phyloP scores from a whole-genome alignment of 2,113 vertebrate genomes.

The Rhizomys pruinosus region DNA sequence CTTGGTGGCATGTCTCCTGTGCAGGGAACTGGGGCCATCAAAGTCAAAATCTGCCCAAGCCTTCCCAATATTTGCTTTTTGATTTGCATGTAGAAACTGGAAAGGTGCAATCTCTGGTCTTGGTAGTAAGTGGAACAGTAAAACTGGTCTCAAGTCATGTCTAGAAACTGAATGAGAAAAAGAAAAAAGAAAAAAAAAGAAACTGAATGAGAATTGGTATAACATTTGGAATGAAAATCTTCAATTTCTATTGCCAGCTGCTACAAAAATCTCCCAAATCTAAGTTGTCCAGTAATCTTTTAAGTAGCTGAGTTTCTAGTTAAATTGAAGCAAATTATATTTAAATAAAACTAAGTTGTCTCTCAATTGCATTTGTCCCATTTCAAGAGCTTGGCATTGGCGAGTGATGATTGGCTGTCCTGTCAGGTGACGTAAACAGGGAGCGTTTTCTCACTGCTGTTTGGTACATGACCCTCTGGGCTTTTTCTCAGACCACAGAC shows the following conservation, averaged over 20 bases:
- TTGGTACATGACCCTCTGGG: not conserved
- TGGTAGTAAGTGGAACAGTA: not conserved
- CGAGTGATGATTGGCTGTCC: not conserved
- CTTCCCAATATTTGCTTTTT: not conserved
- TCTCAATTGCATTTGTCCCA: not conserved
- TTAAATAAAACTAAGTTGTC: not conserved
- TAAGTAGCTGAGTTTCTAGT: not conserved
- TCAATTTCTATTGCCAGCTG: not conserved
- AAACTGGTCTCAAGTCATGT: not conserved
- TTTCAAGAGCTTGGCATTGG: not conserved
- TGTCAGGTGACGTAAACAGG: not conserved
- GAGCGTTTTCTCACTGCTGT: not conserved
- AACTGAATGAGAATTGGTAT: not conserved
- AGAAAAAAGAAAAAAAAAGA: too few species aligned
- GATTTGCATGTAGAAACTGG: not conserved
- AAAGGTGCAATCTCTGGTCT: not conserved
- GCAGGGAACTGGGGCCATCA: not conserved
- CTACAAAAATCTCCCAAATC: not conserved
- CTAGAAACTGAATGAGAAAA: not conserved
- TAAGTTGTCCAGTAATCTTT: not conserved
- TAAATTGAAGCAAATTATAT: not conserved
- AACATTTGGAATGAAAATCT: not conserved
- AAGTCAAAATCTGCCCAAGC: not conserved
- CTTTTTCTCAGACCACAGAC: not conserved
- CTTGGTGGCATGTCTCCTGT: not conserved